phyloP scores from a whole-genome alignment of 2,797 vertebrate genomes.

The Muscicapa comitata region DNA sequence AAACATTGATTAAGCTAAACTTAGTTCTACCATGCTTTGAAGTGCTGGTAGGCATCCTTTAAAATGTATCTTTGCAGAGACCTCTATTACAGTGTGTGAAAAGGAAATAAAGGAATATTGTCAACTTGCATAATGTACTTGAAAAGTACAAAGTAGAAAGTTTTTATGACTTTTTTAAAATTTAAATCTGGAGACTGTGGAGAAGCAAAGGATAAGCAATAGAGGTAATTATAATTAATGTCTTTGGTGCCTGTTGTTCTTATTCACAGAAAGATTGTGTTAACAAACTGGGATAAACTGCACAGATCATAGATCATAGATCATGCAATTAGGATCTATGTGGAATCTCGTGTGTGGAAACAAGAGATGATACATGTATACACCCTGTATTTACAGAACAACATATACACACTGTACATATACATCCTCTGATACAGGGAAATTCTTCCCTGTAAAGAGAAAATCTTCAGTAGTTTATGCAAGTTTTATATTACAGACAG shows the following conservation, averaged over 20 bases:
- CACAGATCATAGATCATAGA: too few relatives aligned
- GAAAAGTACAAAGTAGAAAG: not conserved
- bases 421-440: not conserved
- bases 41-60: slow-evolving; percentile 7
- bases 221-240: not conserved
- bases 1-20: slow-evolving; percentile 40
- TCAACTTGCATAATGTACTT: not conserved
- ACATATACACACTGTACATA: not conserved
- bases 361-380: not conserved
- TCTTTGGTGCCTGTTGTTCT: not conserved
- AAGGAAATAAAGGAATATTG: not conserved
- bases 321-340: accelerated
- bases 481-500: not conserved
- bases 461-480: not conserved
- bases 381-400: not conserved
- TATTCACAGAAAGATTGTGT: not conserved
- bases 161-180: not conserved
- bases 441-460: not conserved
- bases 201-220: not conserved
- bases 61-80: slow-evolving; percentile 2
- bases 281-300: not conserved
- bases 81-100: not conserved
- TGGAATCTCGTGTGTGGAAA: not conserved
- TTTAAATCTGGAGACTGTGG: not conserved
- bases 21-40: slow-evolving; percentile 16